phyloP scores from a whole-genome alignment of 2,113 vertebrate genomes.

The Smithornis capensis region DNA sequence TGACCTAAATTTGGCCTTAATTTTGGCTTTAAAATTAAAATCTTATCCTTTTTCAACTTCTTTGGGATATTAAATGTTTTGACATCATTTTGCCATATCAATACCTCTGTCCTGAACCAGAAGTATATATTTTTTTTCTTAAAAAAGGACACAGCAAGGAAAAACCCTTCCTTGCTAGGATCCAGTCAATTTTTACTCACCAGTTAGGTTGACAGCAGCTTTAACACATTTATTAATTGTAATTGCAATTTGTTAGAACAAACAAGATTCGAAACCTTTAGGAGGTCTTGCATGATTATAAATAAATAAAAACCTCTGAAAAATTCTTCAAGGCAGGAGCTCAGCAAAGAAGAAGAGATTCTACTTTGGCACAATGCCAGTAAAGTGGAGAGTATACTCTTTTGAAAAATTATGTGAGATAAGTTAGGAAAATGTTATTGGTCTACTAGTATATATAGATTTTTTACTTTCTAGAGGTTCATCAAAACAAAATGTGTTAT shows the following conservation, averaged over 20 bases:
- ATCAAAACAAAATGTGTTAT: neutral
- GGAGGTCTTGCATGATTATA: neutral
- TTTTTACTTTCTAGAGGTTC: neutral
- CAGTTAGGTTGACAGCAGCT: neutral
- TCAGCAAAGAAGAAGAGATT: neutral
- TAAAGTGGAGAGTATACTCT: neutral
- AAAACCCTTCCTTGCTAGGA: neutral
- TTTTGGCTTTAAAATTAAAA: neutral
- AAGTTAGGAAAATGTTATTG: neutral
- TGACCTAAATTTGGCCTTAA: neutral
- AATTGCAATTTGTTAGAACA: neutral
- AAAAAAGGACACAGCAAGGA: neutral
- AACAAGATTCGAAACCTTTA: neutral
- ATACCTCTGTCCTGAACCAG: neutral
- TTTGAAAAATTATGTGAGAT: neutral
- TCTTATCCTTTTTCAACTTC: neutral
- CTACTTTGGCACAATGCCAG: neutral
- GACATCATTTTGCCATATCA: neutral
- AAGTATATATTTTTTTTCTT: neutral
- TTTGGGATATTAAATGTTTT: neutral
- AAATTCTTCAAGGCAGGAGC: neutral
- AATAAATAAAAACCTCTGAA: neutral
- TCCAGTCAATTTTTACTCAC: conserved; percentile 1
- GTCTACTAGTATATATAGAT: neutral
- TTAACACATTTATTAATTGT: conserved; percentile 13